These are phyloP conservation scores for Squalus acanthias DNA, from an alignment of 2,797 vertebrate genomes.

Conservation along the genomic window DNA sequence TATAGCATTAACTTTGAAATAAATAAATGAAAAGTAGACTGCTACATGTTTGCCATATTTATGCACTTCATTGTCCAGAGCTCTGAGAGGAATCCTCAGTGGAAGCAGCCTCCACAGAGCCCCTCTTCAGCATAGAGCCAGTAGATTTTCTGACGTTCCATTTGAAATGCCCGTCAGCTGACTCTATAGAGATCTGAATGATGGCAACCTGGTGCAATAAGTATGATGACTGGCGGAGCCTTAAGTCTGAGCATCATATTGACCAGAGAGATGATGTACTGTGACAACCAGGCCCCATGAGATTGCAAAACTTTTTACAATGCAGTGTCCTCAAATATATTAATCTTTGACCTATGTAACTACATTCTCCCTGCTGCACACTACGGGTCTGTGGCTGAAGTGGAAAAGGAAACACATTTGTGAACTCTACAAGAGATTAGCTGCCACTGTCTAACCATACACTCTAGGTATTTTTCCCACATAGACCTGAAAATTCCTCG, in stretches of 20 bases:
- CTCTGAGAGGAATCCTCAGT: not conserved
- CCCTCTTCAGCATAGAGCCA: not conserved
- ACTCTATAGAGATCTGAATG: not conserved
- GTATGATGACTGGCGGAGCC: not conserved
- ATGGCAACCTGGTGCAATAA: not conserved
- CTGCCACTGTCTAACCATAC: not conserved
- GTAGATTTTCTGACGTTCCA: not conserved
- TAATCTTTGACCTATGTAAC: not conserved
- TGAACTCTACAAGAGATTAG: not conserved
- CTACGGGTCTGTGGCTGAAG: not conserved
- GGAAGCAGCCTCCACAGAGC: not conserved
- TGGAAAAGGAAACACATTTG: not conserved
- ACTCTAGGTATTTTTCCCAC: not conserved
- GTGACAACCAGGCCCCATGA: not conserved
- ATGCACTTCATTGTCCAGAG: not conserved
- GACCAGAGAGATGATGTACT: not conserved
- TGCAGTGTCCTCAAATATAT: not conserved
- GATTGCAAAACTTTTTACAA: not conserved
- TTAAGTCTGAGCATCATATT: not conserved
- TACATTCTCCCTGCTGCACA: not conserved
- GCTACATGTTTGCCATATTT: not conserved
- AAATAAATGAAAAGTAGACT: not conserved
- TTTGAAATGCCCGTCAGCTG: not conserved
- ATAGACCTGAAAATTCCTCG: not conserved
- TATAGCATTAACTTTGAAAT: not conserved